Conservation (phyloP, 2,888 invertebrate genomes). For the Sylvicola cinctus region DNA sequence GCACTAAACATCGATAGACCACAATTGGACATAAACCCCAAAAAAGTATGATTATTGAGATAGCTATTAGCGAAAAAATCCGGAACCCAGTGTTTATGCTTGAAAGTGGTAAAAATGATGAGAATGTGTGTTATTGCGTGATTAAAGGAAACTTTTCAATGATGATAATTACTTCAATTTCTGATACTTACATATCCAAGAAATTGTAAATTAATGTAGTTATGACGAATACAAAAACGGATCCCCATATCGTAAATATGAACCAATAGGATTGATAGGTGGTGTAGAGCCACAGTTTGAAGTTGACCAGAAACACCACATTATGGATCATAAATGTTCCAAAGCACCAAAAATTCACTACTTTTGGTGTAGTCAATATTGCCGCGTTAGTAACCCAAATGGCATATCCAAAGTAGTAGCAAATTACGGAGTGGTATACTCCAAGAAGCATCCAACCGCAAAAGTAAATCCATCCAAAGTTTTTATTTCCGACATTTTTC, state of each 20-base stretch:
- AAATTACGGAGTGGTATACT: conserved; percentile 40
- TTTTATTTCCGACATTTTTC: conserved; percentile 36
- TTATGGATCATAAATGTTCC: conserved; percentile 37
- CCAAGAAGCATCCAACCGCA: conserved; percentile 36
- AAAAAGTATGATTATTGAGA: not conserved
- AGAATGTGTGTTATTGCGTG: not conserved
- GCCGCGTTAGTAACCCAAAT: conserved; percentile 28
- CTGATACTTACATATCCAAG: conserved; percentile 33
- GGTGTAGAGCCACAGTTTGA: conserved; percentile 40
- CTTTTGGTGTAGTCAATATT: conserved; percentile 28
- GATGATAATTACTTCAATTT: not conserved
- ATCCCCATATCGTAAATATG: conserved; percentile 29
- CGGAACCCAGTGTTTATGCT: too few species aligned
- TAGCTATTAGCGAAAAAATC: not conserved
- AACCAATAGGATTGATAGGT: conserved; percentile 35
- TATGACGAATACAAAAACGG: conserved; percentile 32
- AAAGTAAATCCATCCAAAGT: conserved; percentile 40
- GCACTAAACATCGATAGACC: too few species aligned
- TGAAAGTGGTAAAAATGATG: too few species aligned
- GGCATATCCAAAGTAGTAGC: conserved; percentile 32
- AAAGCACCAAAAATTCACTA: conserved; percentile 32
- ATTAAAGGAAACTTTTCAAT: not conserved
- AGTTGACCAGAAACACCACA: conserved; percentile 33
- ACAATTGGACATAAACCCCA: not conserved
- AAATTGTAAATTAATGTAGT: conserved; percentile 35